Evolutionary conservation across 2,888 invertebrate species (phyloP).

Genomic region (Chymomyza caudatula): DNA sequence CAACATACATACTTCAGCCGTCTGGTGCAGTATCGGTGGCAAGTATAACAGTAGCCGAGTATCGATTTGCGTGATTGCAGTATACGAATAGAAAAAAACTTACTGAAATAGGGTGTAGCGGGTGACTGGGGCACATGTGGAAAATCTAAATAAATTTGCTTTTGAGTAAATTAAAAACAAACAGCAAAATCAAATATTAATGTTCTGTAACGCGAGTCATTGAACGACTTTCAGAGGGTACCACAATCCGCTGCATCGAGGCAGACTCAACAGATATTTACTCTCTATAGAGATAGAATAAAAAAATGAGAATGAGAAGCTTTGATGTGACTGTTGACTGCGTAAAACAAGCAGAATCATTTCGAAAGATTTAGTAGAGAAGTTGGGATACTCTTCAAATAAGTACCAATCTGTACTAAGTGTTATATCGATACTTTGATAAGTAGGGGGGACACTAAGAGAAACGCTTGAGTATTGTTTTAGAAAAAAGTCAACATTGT

Average conservation of each 20-base stretch:
- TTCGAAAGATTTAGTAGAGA: too few species aligned
- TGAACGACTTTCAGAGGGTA: conserved; percentile 30
- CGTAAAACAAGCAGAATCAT: conserved; percentile 38
- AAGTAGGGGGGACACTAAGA: too few species aligned
- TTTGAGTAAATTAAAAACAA: conserved; percentile 67
- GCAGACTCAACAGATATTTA: too few species aligned
- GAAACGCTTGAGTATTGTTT: too few species aligned
- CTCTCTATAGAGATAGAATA: neutral
- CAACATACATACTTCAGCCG: neutral
- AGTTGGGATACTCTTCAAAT: too few species aligned
- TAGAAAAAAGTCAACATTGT: too few species aligned
- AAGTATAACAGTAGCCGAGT: conserved; percentile 23
- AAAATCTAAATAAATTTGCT: conserved; percentile 59
- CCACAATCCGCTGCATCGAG: conserved; percentile 32
- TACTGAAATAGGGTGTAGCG: neutral
- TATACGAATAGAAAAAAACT: neutral
- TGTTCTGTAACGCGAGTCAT: conserved; percentile 52
- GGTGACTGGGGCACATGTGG: conserved; percentile 12
- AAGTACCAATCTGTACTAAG: too few species aligned
- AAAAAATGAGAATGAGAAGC: neutral
- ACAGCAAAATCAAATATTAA: conserved; percentile 73
- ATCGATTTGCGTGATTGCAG: conserved; percentile 47
- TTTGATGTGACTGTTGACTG: conserved; percentile 20
- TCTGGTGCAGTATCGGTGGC: conserved; percentile 33
- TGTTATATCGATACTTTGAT: too few species aligned